Evolutionary conservation across 2,113 vertebrate species (phyloP).

Genomic region (Mungos mungo): DNA sequence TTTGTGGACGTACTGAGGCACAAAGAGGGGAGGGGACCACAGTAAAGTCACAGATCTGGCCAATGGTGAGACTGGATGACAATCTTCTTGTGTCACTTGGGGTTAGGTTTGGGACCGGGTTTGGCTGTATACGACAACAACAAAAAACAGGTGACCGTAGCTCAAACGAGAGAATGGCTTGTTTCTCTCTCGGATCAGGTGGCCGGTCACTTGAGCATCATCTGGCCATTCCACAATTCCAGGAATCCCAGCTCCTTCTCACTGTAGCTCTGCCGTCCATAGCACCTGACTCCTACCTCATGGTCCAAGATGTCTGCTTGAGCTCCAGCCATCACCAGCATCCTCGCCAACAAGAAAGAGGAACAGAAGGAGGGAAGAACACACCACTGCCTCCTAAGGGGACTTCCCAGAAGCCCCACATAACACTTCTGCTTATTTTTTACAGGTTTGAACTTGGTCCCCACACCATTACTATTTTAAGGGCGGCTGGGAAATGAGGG

Average conservation of each 20-base stretch:
- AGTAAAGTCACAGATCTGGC: neutral
- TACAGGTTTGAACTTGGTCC: neutral
- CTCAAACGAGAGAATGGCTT: neutral
- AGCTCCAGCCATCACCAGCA: neutral
- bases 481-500: neutral
- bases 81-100: neutral
- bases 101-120: neutral
- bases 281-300: neutral
- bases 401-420: neutral
- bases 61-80: neutral
- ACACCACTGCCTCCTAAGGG: neutral
- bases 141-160: too few relatives aligned
- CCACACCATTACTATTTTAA: neutral
- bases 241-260: neutral
- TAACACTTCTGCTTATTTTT: neutral
- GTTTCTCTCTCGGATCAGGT: neutral
- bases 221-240: neutral
- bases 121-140: neutral
- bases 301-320: neutral
- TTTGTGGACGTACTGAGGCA: neutral
- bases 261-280: neutral
- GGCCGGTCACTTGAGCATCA: neutral
- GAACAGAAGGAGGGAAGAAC: neutral
- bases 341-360: neutral
- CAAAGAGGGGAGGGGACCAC: neutral